Base-by-base conservation (phyloP, 2,888 invertebrate species). In the Geotrupes spiniger region DNA sequence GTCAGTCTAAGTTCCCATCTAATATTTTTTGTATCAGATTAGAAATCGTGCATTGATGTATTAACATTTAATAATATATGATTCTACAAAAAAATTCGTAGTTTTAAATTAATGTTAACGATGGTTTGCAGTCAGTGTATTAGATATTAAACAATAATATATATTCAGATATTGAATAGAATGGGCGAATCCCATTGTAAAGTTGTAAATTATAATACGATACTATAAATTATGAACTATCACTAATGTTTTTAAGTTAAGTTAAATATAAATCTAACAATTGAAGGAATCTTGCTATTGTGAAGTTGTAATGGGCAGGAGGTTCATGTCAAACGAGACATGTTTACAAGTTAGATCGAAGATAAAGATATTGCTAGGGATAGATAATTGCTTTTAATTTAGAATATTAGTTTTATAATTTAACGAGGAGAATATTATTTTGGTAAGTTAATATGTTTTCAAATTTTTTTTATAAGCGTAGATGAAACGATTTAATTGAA, bases 331-430 rank as follows among this genome's bases (percentile, higher is more conserved):
- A 12, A 4, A 40, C 1, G 21, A 27, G 11, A 14, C 10, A 21
- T 4, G 3, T 21, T 21, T 21, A 14, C 10, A 9, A 31, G 31
- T 41, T 41, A 33, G 37, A 40, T 36, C 33, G 15, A 21, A 42
- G 38, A 9, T 38, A 29, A 50, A 50, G 40, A 46, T 50, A 50
- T 50, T 50, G 50, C 71, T 71, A 68, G 66, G 64, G 62, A 63
- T 61, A 66, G 65, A 65, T 64, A 71, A 71, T 72, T 71, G 71
- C 71, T 72, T 72, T 65, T 52, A 64, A 66, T 72, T 72, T 72
- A 72, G 71, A 72, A 71, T 72, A 69, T 71, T 57, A 63, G 68
- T 68, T 33, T 33, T 33, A 33, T 12, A n/a, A 33, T 10, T 33
- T 33, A 33, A 33, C 12, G 12, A 12, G 33, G 15, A 33, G 14